These are phyloP conservation scores for Sarcophaga subvicina DNA, from an alignment of 2,888 invertebrate species.

Conservation along the genomic window DNA sequence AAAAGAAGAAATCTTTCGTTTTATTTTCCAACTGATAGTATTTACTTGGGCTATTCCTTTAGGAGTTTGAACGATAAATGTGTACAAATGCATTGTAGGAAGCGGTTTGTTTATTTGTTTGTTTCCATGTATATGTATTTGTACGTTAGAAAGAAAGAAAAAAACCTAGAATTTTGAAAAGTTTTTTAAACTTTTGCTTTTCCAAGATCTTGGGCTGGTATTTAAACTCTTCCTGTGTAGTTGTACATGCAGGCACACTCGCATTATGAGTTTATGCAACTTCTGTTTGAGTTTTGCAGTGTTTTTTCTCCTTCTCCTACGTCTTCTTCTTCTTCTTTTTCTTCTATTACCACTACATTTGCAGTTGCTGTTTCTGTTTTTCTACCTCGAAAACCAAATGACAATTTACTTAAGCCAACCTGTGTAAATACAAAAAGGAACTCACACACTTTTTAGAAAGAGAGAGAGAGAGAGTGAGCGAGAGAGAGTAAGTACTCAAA, in stretches of 20 bases:
- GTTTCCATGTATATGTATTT: neutral
- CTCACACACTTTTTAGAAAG: constrained; percentile 9
- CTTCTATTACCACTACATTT: neutral
- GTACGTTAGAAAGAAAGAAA: neutral
- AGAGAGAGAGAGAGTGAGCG: neutral
- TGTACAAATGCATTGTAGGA: neutral
- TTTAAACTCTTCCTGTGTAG: constrained; percentile 30
- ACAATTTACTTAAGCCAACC: constrained; percentile 70
- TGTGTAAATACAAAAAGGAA: constrained; percentile 37
- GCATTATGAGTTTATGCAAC: constrained; percentile 48
- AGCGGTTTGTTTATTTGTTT: neutral
- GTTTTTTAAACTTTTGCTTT: constrained; percentile 50
- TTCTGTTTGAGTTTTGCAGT: constrained; percentile 58
- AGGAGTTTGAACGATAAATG: constrained; percentile 17
- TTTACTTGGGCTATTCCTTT: constrained; percentile 13
- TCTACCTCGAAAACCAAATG: constrained; percentile 53
- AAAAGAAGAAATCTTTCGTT: too few species aligned
- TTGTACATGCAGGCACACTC: constrained; percentile 22
- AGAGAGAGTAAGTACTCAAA: constrained; percentile 54
- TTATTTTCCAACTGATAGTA: too few species aligned
- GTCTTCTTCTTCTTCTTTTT: constrained; percentile 1
- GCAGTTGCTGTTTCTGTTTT: constrained; percentile 28
- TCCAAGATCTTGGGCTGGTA: constrained; percentile 45
- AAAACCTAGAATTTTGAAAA: neutral
- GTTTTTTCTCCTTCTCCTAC: constrained; percentile 9